Conservation (phyloP, 2,797 vertebrate species). For the Diglossa cyanea region DNA sequence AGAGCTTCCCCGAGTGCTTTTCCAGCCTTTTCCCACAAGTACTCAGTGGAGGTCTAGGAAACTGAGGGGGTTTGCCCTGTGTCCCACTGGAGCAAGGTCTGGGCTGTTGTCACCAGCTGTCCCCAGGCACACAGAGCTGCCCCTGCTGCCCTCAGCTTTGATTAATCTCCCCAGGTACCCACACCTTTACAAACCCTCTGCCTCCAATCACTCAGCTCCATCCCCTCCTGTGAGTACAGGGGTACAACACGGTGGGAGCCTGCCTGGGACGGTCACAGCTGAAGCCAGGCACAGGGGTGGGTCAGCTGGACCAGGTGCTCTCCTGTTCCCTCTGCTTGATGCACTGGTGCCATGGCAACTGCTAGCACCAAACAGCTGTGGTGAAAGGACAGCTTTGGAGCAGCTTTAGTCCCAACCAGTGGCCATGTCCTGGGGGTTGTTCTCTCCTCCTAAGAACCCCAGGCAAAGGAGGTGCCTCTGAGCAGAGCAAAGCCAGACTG, state of each 20-base stretch:
- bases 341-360: constrained; percentile 47
- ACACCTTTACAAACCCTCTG: not conserved
- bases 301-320: not conserved
- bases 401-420: not conserved
- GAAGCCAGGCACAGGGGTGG: not conserved
- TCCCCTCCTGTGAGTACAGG: not conserved
- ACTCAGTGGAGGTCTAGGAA: not conserved
- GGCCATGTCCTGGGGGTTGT: not conserved
- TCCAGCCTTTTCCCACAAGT: not conserved
- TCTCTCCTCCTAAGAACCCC: not conserved
- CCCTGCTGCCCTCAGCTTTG: not conserved
- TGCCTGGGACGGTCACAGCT: fast-evolving
- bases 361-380: not conserved
- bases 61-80: fast-evolving
- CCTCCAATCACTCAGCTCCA: not conserved
- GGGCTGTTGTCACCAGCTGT: not conserved
- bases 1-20: not conserved
- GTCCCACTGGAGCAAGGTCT: fast-evolving
- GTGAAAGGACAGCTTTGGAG: not conserved
- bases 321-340: not conserved
- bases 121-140: not conserved
- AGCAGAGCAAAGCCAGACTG: not conserved
- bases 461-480: not conserved
- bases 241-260: not conserved
- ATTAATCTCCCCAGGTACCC: not conserved